Base-by-base conservation (phyloP, 2,888 invertebrate species). In the Pegoplata infirma region DNA sequence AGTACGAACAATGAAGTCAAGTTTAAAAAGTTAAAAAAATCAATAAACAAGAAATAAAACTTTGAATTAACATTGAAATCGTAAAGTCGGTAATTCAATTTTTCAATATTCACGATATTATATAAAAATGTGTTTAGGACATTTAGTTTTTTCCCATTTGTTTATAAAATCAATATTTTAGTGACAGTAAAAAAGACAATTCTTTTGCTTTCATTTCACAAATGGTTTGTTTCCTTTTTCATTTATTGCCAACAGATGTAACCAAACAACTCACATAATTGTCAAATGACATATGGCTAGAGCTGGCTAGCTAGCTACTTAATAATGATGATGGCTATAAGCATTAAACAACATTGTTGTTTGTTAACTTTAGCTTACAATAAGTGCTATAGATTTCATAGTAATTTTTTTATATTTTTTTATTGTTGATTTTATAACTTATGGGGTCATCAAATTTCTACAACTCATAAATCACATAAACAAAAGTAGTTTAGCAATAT, bases 401-500 rank as follows among this genome's bases (percentile, higher is more conserved):
- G n/a, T 5, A 23, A 49, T 49, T 47, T 17, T 47, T 17, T 47
- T 47, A 6, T 16, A 14, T 46, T n/a, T 36, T 63, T 40, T 49
- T 67, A 32, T 51, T 56, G 40, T n/a, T 64, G 28, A 49, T 58
- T 78, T 73, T 73, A 78, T 59, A 69, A 64, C 63, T 58, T 58
- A 36, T 44, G 58, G 53, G 63, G 63, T 69, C 68, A 73, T 74
- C 59, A 73, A 73, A 17, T 59, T 59, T 59, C 46, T 59, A 23
- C 3, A 64, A 47, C 46, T 64, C 68, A 64, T 73, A 78, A 78
- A 78, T 74, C 58, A 59, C 36, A 66, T n/a, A n/a, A 32, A n/a
- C 36, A 40, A 40, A 32, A 12, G 36, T 10, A 36, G 10, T 36
- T 12, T 36, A n/a, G n/a, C n/a, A n/a, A 12, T 36, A 40, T n/a